A percentile compares a stretch with the other conserved stretches of the same genome.
Evolutionary conservation across 2,113 vertebrate genomes (phyloP).

Genomic region (Vidua chalybeata): DNA sequence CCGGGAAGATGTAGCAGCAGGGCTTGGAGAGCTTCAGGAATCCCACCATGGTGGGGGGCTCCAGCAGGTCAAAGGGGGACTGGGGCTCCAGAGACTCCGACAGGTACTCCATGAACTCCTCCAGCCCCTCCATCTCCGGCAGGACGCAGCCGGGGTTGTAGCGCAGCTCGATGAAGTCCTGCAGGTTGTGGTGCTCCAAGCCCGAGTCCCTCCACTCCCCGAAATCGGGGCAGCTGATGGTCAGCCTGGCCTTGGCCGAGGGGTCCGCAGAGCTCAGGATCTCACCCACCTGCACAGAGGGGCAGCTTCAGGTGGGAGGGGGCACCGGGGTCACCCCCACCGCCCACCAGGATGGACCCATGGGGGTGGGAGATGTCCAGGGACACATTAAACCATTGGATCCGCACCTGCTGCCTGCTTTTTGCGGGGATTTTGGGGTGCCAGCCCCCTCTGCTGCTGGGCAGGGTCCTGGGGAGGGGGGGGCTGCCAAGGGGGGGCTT

Average conservation of each 20-base stretch:
- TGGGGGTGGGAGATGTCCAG: not conserved
- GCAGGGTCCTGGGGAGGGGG: not conserved
- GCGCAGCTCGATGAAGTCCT: conserved; percentile 78
- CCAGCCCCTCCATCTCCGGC: conserved; percentile 88
- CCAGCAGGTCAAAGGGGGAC: conserved; percentile 89
- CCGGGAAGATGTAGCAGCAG: conserved; percentile 97
- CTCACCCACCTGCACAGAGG: conserved; percentile 76
- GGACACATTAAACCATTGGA: fast-evolving
- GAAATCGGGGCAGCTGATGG: conserved; percentile 81
- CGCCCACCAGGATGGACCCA: fast-evolving
- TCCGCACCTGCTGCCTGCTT: not conserved
- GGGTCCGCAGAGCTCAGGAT: conserved; percentile 72
- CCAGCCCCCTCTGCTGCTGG: not conserved
- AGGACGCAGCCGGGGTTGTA: conserved; percentile 79
- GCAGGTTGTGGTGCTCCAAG: conserved; percentile 73
- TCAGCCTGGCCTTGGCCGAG: conserved; percentile 74
- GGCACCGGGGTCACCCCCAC: not conserved
- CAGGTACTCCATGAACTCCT: conserved; percentile 90
- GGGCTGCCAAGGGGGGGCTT: no score
- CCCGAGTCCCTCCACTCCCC: conserved; percentile 82
- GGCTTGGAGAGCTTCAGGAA: conserved; percentile 92
- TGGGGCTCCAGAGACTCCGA: conserved; percentile 86
- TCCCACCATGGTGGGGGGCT: conserved; percentile 86
- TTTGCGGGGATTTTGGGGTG: not conserved
- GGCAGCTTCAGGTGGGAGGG: not conserved